Evolutionary conservation across 2,113 vertebrate species (phyloP), one percentile per base, ranked within the genome.

Genomic region (Gracilinanus agilis): DNA sequence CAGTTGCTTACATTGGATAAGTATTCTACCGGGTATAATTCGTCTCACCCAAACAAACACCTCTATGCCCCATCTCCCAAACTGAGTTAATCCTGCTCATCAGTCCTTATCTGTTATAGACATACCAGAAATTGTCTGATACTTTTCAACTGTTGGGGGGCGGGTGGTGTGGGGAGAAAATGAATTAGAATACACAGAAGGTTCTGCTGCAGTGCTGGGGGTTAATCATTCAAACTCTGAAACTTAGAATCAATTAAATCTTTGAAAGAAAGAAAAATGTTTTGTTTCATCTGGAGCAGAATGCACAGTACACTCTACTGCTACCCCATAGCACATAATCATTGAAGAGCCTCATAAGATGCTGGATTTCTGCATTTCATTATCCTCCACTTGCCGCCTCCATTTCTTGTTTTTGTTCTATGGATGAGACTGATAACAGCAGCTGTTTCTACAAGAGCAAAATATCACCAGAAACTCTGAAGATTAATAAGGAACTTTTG

Each of bases 1-100:
- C 89, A 44, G 55, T 92, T 95, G 88, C 67, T 92, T 90, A 88
- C 95, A 55, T 53, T 44, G 91, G 1, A 4, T 44, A 92, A 92
- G 89, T 23, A 54, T 89, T 89, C 49, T 44, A 49, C 44, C 67
- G 92, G 2, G 21, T 44, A 23, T 53, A 93, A 83, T 40, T 83
- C 67, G 19, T 92, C 95, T 54, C 27, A n/a, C 34, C 34, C 34
- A 9, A 90, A 97, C 61, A 75, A 67, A 83, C 67, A 91, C 44
- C 44, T n/a, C 34, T 89, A 3, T 88, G 55, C 10, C 8, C 13
- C 44, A 53, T 40, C 6, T 83, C n/a, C 12, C 88, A 27, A 67
- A 94, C 10, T 40, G 88, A 90, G 61, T 94, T 88, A 25, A 53
- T 90, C 89, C 24, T 88, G 88, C 6, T 75, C 7, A 75, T 24